Base-by-base conservation (phyloP, 2,888 invertebrate species). In the Acleris holmiana region DNA sequence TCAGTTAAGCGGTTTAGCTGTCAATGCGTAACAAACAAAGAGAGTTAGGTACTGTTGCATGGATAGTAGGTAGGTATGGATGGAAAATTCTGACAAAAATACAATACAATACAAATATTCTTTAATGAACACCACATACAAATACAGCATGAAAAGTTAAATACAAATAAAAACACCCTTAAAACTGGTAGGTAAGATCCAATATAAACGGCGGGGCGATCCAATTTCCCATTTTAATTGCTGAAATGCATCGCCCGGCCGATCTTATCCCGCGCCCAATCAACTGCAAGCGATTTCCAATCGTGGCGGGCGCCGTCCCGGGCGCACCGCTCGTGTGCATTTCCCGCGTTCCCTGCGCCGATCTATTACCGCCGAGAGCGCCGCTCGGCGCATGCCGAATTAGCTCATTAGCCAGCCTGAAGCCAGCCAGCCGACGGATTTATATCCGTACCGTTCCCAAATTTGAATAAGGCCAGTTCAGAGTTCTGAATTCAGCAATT, bases 401-500 rank as follows among this genome's bases (percentile, higher is more conserved):
- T 85, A 86, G 84, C 85, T 88, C 84, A 87, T 88, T 88, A 86
- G 63, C 18, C 17, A 35, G 35, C 35, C 35, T 35, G 51, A 7
- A 29, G 29, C 56, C 71, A 76, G 75, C 71, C 74, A 73, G 75
- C 73, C 53, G 35, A 35, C 41, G 23, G 47, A 59, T 65, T 65
- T 62, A 54, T 59, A 48, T 18, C 29, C 53, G 40, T 50, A 73
- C 75, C 76, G 79, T 77, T 80, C 79, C 77, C 76, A 75, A 82
- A 84, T 83, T 81, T 82, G 78, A 82, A 85, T 83, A 80, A 80
- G 79, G 75, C 80, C 80, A 84, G 82, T 83, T 75, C 77, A 76
- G 69, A 71, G 63, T 71, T 69, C 71, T 71, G 77, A 76, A 77
- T 79, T 76, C 69, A 68, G 70, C 70, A 71, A 72, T 72, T 71